Percentiles rank a stretch among this genome's conserved stretches.
phyloP scores from a whole-genome alignment of 2,797 vertebrate species.

The Crenichthys baileyi region DNA sequence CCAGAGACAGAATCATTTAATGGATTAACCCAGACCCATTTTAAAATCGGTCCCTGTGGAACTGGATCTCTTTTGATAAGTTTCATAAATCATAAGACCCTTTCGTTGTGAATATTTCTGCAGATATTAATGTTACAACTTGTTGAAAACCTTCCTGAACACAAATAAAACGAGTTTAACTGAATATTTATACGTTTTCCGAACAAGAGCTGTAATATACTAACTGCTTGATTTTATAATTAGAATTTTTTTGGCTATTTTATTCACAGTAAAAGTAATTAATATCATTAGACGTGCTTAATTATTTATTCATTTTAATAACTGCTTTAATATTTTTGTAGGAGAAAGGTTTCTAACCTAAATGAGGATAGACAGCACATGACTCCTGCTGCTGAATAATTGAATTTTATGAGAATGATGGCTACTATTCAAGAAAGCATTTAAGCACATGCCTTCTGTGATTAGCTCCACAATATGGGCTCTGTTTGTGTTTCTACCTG shows the following conservation, averaged over 20 bases:
- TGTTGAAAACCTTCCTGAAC: neutral
- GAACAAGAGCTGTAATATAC: neutral
- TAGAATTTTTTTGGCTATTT: neutral
- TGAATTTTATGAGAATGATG: slow-evolving; percentile 72
- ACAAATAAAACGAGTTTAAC: neutral
- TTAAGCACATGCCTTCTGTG: slow-evolving; percentile 78
- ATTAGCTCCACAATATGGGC: slow-evolving; percentile 79
- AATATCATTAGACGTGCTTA: neutral
- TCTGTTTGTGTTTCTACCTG: slow-evolving; percentile 65
- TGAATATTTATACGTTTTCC: neutral
- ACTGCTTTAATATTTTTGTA: slow-evolving; percentile 9
- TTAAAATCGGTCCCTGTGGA: too few relatives aligned
- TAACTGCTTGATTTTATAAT: neutral
- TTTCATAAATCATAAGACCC: neutral
- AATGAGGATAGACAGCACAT: slow-evolving; percentile 70
- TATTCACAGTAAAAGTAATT: neutral
- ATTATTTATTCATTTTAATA: slow-evolving; percentile 19
- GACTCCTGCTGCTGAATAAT: slow-evolving; percentile 70
- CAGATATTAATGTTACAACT: neutral
- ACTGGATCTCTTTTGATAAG: neutral
- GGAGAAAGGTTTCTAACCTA: slow-evolving; percentile 30
- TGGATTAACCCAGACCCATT: neutral
- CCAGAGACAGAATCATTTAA: neutral
- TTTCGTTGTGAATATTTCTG: neutral
- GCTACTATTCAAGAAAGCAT: slow-evolving; percentile 67